These are phyloP conservation scores for Monoplex corrugatus DNA, from an alignment of 2,888 invertebrate species.

Conservation along the genomic window DNA sequence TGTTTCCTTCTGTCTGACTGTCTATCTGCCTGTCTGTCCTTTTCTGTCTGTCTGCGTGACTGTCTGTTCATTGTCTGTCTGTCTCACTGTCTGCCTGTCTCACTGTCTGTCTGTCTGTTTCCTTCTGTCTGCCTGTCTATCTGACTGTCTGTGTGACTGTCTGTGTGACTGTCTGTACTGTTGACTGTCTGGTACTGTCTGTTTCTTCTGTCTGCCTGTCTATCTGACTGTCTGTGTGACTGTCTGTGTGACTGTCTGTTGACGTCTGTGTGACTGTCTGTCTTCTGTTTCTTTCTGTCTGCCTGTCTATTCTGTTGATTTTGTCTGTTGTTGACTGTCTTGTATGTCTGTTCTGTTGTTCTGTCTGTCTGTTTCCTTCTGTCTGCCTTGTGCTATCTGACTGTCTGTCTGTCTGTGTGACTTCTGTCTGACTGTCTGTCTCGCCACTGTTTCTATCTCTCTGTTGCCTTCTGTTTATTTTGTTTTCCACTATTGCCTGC, in stretches of 20 bases:
- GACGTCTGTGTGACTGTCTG: no score
- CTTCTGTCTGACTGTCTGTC: no score
- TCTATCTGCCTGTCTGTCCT: no score
- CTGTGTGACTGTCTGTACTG: not conserved
- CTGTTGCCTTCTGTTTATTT: no score
- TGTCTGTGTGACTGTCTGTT: not conserved
- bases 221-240: not conserved
- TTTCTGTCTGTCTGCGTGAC: not conserved
- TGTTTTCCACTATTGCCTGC: not conserved
- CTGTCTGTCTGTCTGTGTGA: not conserved
- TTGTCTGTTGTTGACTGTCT: not conserved
- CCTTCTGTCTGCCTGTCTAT: not conserved
- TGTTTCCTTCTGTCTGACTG: not conserved
- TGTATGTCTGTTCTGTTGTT: no score
- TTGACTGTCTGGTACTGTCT: no score
- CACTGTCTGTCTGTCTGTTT: no score
- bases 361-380: no score
- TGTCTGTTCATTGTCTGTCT: not conserved
- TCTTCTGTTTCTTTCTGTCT: no score
- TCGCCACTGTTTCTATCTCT: no score
- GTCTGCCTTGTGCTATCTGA: no score
- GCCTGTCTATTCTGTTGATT: no score
- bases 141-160: not conserved
- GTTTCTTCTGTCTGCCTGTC: not conserved
- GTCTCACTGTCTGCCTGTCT: not conserved